Base-by-base conservation (phyloP, 2,113 vertebrate species). In the Sander lucioperca region DNA sequence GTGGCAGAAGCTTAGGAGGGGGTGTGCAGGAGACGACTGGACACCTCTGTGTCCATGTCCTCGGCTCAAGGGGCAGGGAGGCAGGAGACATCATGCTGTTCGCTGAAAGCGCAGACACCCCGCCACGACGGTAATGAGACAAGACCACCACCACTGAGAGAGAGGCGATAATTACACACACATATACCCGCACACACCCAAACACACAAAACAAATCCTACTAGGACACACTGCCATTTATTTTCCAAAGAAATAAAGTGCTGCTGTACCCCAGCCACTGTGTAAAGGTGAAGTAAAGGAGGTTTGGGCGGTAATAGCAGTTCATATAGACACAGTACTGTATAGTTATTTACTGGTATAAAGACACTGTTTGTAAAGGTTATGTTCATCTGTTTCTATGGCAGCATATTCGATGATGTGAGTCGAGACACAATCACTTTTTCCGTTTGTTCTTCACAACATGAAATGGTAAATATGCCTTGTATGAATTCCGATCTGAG, bases 61-160 rank as follows among this genome's bases (percentile, higher is more conserved):
- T 80, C 76, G 19, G 66, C 85, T 82, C 88, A 72, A 85, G 79
- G 74, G 76, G 83, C 76, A 25, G 70, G 84, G 2, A 82, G 67
- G 87, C 56, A 69, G 82, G 82, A 62, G 68, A 62, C 77, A 6
- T 65, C 90, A 79, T 14, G 85, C 80, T 88, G 87, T 48, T 88
- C 74, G 5, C 36, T 62, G 79, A 81, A 86, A 86, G 77, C 72
- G 43, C 59, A 7, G 88, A 86, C 88, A 1, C 81, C 89, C 88
- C 64, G 36, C 81, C 18, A 74, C 4, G 87, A 56, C 1, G 53
- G 88, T 93, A 92, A 93, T 92, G 93, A 94, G 89, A 90, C 85
- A 50, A 90, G 83, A 88, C 89, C 77, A 86, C 86, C 74, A 23
- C 72, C 83, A 27, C 83, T 45, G 88, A 39, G 63, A 69, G 85